Evolutionary conservation across 2,113 vertebrate genomes (phyloP), one percentile per base, ranked within the genome.

Genomic region (Cyanistes caeruleus): DNA sequence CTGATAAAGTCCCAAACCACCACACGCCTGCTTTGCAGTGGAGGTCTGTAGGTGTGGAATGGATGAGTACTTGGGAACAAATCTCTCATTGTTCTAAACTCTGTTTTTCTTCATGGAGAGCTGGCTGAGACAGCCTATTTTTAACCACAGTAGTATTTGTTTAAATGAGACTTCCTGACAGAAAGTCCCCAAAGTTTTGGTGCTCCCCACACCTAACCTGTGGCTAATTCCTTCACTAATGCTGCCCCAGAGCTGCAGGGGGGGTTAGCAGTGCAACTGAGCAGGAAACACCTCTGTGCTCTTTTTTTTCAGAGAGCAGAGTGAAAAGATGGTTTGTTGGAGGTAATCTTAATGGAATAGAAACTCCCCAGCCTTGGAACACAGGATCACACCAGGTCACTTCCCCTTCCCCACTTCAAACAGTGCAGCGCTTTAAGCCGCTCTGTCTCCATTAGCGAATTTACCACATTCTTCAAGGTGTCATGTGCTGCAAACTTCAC

Each of bases 341-440:
- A 97, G 56, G 60, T 70, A 86, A 83, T 69, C 62, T 90, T 95
- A 96, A 89, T 84, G 87, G 84, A 87, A 93, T 93, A 78, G 43
- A 87, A 96, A 93, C 90, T 90, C 73, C 48, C 35, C 52, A 87
- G 87, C 80, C 92, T 94, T 93, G n/a, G 13, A 78, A 93, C 14
- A 23, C 79, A 68, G 89, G 93, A 97, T 97, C 96, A 92, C 90
- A 83, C 75, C 21, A 83, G 95, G 95, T 97, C 96, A 94, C 91
- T 97, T 97, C 95, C 95, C 92, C 68, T 95, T 95, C 92, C 96
- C 89, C 84, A 70, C 96, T 96, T 97, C 90, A 93, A 93, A 90
- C 65, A 65, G 90, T 12, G 3, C 87, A 93, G 87, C 0, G 0
- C 68, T 87, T 92, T 96, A 96, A 96, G 88, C 89, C 13, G 1